phyloP scores from a whole-genome alignment of 2,113 vertebrate genomes.

The Hemiprocne comata region DNA sequence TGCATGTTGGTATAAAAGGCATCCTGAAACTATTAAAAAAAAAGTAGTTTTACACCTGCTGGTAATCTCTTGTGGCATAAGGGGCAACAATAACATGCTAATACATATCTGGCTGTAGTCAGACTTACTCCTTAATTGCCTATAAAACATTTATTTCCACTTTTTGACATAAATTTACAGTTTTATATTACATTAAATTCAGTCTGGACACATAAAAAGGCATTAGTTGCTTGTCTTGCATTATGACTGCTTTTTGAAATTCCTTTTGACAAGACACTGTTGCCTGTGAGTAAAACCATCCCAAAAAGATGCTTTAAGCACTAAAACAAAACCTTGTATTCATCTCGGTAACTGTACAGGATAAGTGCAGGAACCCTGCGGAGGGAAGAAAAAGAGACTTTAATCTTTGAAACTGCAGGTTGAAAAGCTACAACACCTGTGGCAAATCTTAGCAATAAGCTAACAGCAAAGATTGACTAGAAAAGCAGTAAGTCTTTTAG shows the following conservation, averaged over 20 bases:
- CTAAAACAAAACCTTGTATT: conserved; percentile 93
- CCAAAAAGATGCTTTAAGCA: neutral
- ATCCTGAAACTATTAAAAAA: neutral
- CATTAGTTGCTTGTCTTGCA: neutral
- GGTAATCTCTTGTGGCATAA: neutral
- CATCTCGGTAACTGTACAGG: conserved; percentile 93
- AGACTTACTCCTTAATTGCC: neutral
- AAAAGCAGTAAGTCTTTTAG: neutral
- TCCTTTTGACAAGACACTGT: conserved; percentile 5
- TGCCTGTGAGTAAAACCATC: neutral
- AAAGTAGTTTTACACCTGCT: neutral
- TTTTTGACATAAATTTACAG: neutral
- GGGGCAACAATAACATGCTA: neutral
- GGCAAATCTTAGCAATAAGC: neutral
- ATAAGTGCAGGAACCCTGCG: conserved; percentile 88
- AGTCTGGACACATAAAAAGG: neutral
- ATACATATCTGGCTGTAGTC: neutral
- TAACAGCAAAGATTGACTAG: neutral
- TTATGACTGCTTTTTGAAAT: neutral
- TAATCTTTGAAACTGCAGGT: neutral
- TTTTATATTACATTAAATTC: neutral
- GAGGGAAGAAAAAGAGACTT: conserved; percentile 27
- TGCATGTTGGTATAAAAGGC: neutral
- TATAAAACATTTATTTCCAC: neutral
- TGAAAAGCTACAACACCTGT: neutral